A percentile compares a stretch with the other conserved stretches of the same genome.
These are phyloP conservation scores for Noctua fimbriata DNA, from an alignment of 2,888 invertebrate species.

Conservation along the genomic window DNA sequence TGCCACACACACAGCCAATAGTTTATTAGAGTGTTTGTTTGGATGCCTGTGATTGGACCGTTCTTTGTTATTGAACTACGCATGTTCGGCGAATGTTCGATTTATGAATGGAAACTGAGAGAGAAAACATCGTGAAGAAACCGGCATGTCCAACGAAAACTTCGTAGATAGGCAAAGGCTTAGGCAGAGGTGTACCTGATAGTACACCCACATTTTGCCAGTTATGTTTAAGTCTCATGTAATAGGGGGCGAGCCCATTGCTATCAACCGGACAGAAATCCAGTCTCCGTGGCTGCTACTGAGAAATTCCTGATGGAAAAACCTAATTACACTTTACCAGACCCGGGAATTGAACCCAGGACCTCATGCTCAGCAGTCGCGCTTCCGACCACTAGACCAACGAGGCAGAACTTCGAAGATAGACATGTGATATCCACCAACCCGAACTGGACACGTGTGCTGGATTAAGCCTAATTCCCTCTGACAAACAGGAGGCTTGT, in stretches of 20 bases:
- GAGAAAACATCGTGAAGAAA: not conserved
- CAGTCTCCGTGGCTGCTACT: not conserved
- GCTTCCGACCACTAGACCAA: too few relatives aligned
- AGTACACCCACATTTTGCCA: not conserved
- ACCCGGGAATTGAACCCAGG: not conserved
- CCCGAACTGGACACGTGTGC: not conserved
- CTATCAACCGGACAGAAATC: not conserved
- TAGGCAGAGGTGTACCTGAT: not conserved
- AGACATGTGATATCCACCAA: too few relatives aligned
- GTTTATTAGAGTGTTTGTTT: conserved; percentile 14
- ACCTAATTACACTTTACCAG: not conserved
- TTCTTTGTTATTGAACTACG: conserved; percentile 34
- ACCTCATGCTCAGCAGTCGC: not conserved
- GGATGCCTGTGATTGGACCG: conserved; percentile 33
- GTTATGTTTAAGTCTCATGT: not conserved
- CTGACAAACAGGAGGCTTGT: not conserved
- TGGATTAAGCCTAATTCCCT: not conserved
- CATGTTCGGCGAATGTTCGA: conserved; percentile 29
- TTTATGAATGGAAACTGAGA: conserved; percentile 40
- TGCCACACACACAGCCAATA: conserved; percentile 49
- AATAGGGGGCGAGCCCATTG: not conserved
- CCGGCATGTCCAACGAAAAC: not conserved
- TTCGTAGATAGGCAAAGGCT: not conserved
- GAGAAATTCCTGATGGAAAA: not conserved
- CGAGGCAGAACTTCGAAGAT: too few relatives aligned